phyloP scores from a whole-genome alignment of 2,888 invertebrate genomes.

The Yponomeuta sedellus region DNA sequence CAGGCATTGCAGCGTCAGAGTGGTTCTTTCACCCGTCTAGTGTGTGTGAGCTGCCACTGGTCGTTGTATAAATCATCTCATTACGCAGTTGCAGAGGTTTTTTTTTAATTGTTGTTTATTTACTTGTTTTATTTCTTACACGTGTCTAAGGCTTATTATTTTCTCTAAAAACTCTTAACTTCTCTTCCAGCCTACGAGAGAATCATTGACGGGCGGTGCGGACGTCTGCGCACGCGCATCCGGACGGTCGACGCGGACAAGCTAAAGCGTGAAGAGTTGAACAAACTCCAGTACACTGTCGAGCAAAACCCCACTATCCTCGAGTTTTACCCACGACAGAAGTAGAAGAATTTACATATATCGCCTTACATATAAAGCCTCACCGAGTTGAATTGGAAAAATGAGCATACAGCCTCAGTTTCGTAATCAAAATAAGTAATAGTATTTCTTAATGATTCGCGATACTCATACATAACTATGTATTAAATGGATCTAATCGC shows the following conservation, averaged over 20 bases:
- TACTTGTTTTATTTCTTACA: too few species aligned
- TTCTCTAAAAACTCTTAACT: neutral
- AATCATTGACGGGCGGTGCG: constrained; percentile 58
- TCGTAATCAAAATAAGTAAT: too few species aligned
- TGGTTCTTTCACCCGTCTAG: too few species aligned
- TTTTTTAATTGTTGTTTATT: too few species aligned
- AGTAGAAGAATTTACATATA: neutral
- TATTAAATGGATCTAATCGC: too few species aligned
- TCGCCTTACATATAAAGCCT: neutral
- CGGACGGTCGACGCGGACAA: constrained; percentile 51
- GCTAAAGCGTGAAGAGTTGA: constrained; percentile 52
- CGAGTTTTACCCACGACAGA: constrained; percentile 38
- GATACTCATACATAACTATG: too few species aligned
- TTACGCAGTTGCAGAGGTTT: too few species aligned
- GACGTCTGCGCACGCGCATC: constrained; percentile 60
- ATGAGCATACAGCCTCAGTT: neutral
- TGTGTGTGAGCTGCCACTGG: too few species aligned
- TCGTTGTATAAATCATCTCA: too few species aligned
- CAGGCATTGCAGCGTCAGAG: too few species aligned
- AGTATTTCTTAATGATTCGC: too few species aligned
- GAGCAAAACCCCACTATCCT: constrained; percentile 44
- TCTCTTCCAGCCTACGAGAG: constrained; percentile 55
- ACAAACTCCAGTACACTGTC: constrained; percentile 55
- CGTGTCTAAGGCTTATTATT: too few species aligned
- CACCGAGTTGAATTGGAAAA: neutral